Conservation (phyloP, 2,113 vertebrate genomes). For the Solea solea region DNA sequence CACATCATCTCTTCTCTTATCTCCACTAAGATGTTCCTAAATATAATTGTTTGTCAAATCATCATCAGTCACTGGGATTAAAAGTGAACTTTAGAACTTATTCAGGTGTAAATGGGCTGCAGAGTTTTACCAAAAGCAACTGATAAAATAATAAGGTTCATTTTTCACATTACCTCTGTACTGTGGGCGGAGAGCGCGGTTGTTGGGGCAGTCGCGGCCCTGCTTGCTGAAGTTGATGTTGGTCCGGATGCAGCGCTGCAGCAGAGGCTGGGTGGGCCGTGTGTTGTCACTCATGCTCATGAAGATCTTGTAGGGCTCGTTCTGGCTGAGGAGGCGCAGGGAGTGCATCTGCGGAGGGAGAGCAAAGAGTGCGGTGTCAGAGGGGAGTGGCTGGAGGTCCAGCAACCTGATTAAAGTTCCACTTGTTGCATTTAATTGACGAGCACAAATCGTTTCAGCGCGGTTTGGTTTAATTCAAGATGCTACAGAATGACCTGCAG, state of each 20-base stretch:
- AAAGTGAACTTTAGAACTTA: too few relatives aligned
- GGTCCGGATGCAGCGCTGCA: slow-evolving; percentile 96
- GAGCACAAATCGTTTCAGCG: not conserved
- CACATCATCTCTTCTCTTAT: too few relatives aligned
- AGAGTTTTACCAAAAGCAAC: too few relatives aligned
- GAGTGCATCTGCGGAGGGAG: slow-evolving; percentile 90
- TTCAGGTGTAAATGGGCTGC: too few relatives aligned
- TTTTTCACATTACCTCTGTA: slow-evolving; percentile 86
- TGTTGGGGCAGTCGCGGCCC: slow-evolving; percentile 94
- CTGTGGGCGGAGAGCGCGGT: slow-evolving; percentile 92
- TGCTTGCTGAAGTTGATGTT: slow-evolving; percentile 98
- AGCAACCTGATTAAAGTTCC: too few relatives aligned
- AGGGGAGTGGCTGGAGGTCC: not conserved
- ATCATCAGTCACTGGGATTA: too few relatives aligned
- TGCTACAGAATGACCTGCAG: not conserved
- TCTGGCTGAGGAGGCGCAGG: slow-evolving; percentile 95
- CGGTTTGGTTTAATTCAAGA: not conserved
- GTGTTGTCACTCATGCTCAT: slow-evolving; percentile 98
- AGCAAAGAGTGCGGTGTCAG: not conserved
- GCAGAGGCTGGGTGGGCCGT: slow-evolving; percentile 90
- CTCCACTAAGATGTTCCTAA: too few relatives aligned
- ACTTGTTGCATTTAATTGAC: too few relatives aligned
- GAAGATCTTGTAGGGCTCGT: slow-evolving; percentile 96
- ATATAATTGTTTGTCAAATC: too few relatives aligned
- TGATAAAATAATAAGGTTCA: too few relatives aligned